Conservation (phyloP, 2,113 vertebrate genomes). For the Odocoileus hemionus region DNA sequence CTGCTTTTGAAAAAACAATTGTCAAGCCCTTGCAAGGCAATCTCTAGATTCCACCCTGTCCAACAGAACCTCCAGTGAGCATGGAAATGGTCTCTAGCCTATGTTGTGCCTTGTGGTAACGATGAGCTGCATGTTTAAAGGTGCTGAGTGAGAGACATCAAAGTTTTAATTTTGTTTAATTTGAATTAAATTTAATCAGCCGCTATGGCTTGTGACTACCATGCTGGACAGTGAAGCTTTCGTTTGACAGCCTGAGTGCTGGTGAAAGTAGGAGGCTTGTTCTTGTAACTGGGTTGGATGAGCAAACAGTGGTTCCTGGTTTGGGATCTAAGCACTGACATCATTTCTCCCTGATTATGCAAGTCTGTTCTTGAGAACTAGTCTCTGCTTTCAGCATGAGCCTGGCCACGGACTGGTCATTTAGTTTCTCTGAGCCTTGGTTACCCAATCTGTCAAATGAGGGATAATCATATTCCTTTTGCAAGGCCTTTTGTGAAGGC, state of each 20-base stretch:
- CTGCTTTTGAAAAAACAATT: not conserved
- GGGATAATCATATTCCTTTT: not conserved
- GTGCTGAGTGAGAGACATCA: not conserved
- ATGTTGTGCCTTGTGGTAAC: accelerated
- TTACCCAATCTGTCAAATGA: not conserved
- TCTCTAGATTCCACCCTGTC: not conserved
- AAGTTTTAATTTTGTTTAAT: not conserved
- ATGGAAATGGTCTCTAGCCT: not conserved
- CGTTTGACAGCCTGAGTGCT: not conserved
- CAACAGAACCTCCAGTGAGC: not conserved
- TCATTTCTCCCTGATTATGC: not conserved
- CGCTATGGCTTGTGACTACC: not conserved
- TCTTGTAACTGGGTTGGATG: not conserved
- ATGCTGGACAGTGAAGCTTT: not conserved
- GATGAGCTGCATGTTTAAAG: not conserved
- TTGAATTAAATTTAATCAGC: not conserved
- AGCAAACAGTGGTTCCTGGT: not conserved
- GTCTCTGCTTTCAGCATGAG: not conserved
- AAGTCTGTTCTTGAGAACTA: not conserved
- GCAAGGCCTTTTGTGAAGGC: not conserved
- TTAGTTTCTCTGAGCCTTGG: not conserved
- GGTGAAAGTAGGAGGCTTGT: not conserved
- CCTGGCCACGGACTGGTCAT: not conserved
- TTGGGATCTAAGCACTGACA: not conserved
- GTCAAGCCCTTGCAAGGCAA: not conserved